Conservation (phyloP, 2,888 invertebrate species). For the Trisateles emortualis region DNA sequence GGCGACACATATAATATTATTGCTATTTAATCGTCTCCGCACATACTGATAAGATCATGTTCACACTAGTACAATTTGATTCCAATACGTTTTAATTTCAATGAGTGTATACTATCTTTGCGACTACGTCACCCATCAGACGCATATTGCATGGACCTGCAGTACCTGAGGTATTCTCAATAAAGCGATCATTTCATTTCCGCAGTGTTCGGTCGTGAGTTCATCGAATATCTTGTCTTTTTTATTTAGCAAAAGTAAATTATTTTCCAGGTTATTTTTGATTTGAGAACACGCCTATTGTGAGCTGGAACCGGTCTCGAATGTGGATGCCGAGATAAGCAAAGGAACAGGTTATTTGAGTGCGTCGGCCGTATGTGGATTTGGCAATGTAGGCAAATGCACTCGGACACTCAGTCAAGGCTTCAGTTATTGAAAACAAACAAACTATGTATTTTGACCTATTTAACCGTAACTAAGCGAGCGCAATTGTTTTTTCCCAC, state of each 20-base stretch:
- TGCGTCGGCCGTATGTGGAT: conserved; percentile 58
- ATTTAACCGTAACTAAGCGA: conserved; percentile 42
- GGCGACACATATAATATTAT: neutral
- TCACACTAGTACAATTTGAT: conserved; percentile 27
- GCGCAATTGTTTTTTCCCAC: conserved; percentile 21
- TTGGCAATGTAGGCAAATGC: conserved; percentile 68
- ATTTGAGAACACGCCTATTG: conserved; percentile 52
- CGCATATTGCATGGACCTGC: conserved; percentile 13
- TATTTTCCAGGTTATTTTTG: conserved; percentile 58
- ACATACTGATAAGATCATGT: conserved; percentile 14
- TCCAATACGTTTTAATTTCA: conserved; percentile 36
- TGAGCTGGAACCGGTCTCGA: conserved; percentile 64
- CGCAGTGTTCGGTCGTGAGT: too few relatives aligned
- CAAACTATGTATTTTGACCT: conserved; percentile 34
- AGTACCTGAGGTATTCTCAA: conserved; percentile 3
- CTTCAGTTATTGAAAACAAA: conserved; percentile 39
- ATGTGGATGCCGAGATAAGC: conserved; percentile 62
- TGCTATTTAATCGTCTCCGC: conserved; percentile 8
- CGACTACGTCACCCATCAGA: conserved; percentile 26
- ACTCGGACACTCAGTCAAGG: conserved; percentile 50
- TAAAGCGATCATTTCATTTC: too few relatives aligned
- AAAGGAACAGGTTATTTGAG: conserved; percentile 67
- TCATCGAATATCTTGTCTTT: too few relatives aligned
- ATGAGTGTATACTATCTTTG: conserved; percentile 20
- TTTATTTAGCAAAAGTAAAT: conserved; percentile 38